These are phyloP conservation scores for Xylota segnis DNA, from an alignment of 2,888 invertebrate genomes.

Conservation along the genomic window DNA sequence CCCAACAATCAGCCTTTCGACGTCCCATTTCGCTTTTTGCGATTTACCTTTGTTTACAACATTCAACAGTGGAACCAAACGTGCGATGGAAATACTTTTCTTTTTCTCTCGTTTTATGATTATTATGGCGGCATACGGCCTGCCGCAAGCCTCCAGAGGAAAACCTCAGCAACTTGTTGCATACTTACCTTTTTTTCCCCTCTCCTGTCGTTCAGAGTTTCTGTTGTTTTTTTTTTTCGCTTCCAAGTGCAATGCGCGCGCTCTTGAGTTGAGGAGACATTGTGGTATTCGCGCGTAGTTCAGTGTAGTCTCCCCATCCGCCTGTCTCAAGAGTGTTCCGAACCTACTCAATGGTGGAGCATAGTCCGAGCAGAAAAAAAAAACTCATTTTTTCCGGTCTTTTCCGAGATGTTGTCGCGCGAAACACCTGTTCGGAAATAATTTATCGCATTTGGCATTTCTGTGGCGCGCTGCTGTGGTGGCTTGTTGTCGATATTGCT, in stretches of 20 bases:
- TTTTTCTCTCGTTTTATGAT: conserved; percentile 30
- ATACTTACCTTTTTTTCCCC: conserved; percentile 21
- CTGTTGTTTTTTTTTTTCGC: background rate
- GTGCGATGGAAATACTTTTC: conserved; percentile 26
- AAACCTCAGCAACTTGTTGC: conserved; percentile 70
- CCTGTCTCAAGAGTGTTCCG: background rate
- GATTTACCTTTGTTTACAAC: conserved; percentile 21
- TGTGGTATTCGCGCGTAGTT: conserved; percentile 43
- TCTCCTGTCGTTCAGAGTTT: background rate
- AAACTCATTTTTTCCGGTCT: conserved; percentile 70
- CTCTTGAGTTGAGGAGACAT: conserved; percentile 44
- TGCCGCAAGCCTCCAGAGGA: conserved; percentile 49
- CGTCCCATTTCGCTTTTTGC: conserved; percentile 22
- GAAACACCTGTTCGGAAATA: conserved; percentile 76
- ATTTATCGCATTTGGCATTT: conserved; percentile 72
- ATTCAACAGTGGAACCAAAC: background rate
- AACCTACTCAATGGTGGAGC: conserved; percentile 43
- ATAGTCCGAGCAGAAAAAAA: conserved; percentile 8
- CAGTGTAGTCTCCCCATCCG: conserved; percentile 16
- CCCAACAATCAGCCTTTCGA: background rate
- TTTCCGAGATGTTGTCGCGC: conserved; percentile 74
- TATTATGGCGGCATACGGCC: conserved; percentile 72
- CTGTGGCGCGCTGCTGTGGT: conserved; percentile 38
- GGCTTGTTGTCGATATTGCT: conserved; percentile 47
- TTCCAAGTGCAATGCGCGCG: conserved; percentile 49